phyloP scores from a whole-genome alignment of 2,797 vertebrate genomes.

The Macropus fuliginosus region DNA sequence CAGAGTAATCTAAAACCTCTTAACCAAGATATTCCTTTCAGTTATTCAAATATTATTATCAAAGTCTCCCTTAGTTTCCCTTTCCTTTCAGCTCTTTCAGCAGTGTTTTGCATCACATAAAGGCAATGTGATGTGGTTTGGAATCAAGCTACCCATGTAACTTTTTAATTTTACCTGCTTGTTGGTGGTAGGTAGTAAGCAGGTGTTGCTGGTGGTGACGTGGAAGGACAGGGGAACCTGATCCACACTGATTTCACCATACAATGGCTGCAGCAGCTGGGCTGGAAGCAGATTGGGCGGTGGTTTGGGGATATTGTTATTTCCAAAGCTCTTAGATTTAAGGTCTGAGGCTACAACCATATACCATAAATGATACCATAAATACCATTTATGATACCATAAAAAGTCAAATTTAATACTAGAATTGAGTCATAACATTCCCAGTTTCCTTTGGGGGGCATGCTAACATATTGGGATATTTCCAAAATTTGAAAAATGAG shows the following conservation, averaged over 20 bases:
- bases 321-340: not conserved
- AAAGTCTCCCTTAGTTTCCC: not conserved
- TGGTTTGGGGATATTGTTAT: not conserved
- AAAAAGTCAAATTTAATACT: not conserved
- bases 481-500: not conserved
- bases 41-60: not conserved
- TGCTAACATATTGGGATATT: not conserved
- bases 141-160: not conserved
- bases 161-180: not conserved
- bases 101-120: not conserved
- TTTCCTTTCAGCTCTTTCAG: not conserved
- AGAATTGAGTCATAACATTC: not conserved
- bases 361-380: not conserved
- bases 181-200: not conserved
- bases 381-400: not conserved
- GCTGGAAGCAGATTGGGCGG: not conserved
- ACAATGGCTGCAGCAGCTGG: not conserved
- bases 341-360: not conserved
- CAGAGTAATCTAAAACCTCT: not conserved
- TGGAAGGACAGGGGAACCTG: not conserved
- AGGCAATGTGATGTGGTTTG: not conserved
- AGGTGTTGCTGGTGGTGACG: not conserved
- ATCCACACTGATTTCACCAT: not conserved
- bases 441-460: not conserved
- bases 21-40: not conserved